Conservation (phyloP, 2,113 vertebrate genomes). For the Saguinus midas region DNA sequence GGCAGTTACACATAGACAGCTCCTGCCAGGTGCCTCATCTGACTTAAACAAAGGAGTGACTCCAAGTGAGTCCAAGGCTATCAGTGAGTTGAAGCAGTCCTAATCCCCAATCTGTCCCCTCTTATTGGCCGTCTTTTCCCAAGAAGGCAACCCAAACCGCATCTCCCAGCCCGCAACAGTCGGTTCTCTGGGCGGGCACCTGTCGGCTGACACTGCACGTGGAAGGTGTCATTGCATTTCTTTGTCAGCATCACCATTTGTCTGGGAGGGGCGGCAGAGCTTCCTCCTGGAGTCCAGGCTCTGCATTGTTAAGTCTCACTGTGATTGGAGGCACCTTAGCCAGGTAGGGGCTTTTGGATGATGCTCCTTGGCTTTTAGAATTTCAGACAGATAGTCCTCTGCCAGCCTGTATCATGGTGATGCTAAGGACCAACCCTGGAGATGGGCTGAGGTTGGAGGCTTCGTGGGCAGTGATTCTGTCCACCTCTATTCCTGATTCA, state of each 20-base stretch:
- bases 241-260: not conserved
- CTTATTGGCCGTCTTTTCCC: not conserved
- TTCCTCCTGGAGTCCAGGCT: rapidly evolving
- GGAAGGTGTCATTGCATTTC: rapidly evolving
- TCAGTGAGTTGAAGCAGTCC: not conserved
- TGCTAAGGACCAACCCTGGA: not conserved
- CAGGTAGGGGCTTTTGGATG: not conserved
- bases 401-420: rapidly evolving
- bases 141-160: rapidly evolving
- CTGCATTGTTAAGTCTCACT: rapidly evolving
- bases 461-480: rapidly evolving
- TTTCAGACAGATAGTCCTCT: not conserved
- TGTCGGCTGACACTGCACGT: not conserved
- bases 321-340: rapidly evolving
- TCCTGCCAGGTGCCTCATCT: too few relatives aligned
- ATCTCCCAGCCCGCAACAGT: rapidly evolving
- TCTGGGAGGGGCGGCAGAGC: rapidly evolving
- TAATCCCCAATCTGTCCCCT: too few relatives aligned
- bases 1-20: rapidly evolving
- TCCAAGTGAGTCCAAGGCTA: not conserved
- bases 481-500: not conserved
- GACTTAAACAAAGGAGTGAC: not conserved
- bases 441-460: not conserved
- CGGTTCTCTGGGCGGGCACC: rapidly evolving
- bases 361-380: not conserved